phyloP scores from a whole-genome alignment of 2,113 vertebrate species.

The Podarcis cretensis region DNA sequence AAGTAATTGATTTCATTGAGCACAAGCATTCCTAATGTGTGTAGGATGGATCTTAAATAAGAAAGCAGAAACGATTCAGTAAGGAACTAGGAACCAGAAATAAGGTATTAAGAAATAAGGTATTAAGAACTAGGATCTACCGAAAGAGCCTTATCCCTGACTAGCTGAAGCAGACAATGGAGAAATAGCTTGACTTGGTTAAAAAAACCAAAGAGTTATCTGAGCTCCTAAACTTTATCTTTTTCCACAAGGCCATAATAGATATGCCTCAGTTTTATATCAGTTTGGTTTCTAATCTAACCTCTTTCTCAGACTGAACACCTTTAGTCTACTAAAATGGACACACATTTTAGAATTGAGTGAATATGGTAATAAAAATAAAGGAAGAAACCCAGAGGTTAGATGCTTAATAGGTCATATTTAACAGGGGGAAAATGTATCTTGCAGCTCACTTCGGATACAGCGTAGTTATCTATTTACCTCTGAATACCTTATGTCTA shows the following conservation, averaged over 20 bases:
- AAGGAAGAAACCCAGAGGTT: background rate
- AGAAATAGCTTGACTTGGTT: background rate
- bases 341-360: background rate
- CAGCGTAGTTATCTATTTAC: background rate
- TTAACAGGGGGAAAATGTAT: background rate
- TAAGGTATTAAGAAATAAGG: background rate
- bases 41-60: background rate
- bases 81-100: background rate
- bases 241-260: background rate
- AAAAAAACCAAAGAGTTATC: background rate
- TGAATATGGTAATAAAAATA: background rate
- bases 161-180: background rate
- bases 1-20: background rate
- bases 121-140: background rate
- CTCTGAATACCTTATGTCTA: background rate
- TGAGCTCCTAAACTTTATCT: too few species aligned
- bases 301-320: background rate
- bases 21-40: background rate
- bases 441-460: background rate
- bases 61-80: background rate
- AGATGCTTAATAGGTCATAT: background rate
- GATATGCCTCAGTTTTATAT: background rate
- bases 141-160: background rate
- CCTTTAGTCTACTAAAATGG: background rate
- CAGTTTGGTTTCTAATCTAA: background rate